Percentiles rank a stretch among this genome's conserved stretches.
Evolutionary conservation across 2,113 vertebrate species (phyloP).

Genomic region (Amphiprion percula): DNA sequence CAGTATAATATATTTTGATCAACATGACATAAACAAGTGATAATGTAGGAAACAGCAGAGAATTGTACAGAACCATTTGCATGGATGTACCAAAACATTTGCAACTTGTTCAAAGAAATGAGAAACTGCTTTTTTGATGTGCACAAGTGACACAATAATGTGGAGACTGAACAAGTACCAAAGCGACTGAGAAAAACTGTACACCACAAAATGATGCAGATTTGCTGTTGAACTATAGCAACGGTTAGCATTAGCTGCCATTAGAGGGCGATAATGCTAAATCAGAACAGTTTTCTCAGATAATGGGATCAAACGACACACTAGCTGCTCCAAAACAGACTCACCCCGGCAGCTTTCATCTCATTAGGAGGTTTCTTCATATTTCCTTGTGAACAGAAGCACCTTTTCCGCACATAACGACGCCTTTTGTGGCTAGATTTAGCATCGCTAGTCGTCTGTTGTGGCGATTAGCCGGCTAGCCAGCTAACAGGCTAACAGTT

Average conservation of each 20-base stretch:
- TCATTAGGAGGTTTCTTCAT: not conserved
- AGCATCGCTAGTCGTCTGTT: not conserved
- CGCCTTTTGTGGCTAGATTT: fast-evolving
- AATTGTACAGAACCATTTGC: too few relatives aligned
- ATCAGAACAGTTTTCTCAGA: not conserved
- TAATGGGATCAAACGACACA: constrained; percentile 25
- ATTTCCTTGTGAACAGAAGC: not conserved
- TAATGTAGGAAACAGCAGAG: too few relatives aligned
- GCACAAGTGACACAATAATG: too few relatives aligned
- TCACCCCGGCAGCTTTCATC: not conserved
- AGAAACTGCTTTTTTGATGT: too few relatives aligned
- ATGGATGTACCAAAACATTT: too few relatives aligned
- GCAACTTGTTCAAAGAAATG: too few relatives aligned
- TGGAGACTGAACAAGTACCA: too few relatives aligned
- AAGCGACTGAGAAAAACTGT: too few relatives aligned
- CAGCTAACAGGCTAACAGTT: not conserved
- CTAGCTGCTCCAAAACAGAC: not conserved
- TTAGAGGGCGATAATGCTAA: constrained; percentile 45
- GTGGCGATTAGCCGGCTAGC: not conserved
- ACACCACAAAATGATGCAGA: not conserved
- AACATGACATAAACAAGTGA: too few relatives aligned
- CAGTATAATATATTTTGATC: too few relatives aligned
- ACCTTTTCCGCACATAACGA: not conserved
- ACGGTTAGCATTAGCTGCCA: not conserved
- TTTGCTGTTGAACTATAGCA: not conserved